Base-by-base conservation (phyloP, 2,797 vertebrate species). In the Gymnothorax javanicus region DNA sequence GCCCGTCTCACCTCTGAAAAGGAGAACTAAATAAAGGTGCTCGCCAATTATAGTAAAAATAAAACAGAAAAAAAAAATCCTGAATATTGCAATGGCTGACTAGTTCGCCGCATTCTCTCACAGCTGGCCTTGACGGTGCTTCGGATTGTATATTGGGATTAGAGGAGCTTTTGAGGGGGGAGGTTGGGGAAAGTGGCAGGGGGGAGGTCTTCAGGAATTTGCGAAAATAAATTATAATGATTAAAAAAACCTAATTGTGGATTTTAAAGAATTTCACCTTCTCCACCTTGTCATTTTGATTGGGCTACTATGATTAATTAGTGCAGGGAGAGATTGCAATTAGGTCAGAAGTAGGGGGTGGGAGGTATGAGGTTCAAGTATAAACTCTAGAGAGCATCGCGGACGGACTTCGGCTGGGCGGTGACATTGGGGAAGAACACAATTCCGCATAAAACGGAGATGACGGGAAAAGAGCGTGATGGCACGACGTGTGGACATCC, bases 271-370 rank as follows among this genome's bases (percentile, higher is more conserved):
- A 96, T 97, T 97, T 96, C 97, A 96, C 96, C 96, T 96, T 93
- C 91, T 89, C 95, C 96, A 96, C 96, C 96, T 96, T 97, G 97
- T 97, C 97, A 96, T 94, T 94, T 95, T 96, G 95, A 95, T 94
- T 96, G 96, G 96, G 96, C 96, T 96, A 95, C 94, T 94, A 94
- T 97, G 97, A 97, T 96, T 97, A 97, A 97, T 97, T 97, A 97
- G 96, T 95, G 95, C 95, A 94, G 95, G 95, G 95, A 95, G 95
- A 95, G 94, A 96, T 95, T 95, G 94, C 94, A 96, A 93, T 96
- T 95, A 94, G 97, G 96, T 92, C 94, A 93, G 89, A 92, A 91
- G 91, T 89, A 94, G 93, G 94, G 93, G 92, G 93, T 90, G 94
- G 94, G 94, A 93, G 93, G 93, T 93, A 92, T 93, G 91, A 89